phyloP scores from a whole-genome alignment of 2,888 invertebrate species.

The Cheilosia vernalis region DNA sequence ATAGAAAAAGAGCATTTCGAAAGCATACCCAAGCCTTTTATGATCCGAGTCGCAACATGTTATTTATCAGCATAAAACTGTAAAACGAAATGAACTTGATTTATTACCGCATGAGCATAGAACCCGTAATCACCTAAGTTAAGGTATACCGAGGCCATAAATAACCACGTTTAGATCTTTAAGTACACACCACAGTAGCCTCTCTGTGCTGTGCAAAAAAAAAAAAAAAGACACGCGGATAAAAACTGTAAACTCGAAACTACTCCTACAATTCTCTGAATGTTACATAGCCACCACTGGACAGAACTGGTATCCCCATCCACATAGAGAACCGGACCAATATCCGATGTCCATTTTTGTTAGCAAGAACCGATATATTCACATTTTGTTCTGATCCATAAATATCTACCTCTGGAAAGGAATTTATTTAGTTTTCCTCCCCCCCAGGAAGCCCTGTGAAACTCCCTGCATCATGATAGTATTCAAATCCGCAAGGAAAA shows the following conservation, averaged over 20 bases:
- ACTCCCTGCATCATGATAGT: slow-evolving; percentile 30
- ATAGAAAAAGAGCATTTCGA: slow-evolving; percentile 23
- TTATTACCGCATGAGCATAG: slow-evolving; percentile 66
- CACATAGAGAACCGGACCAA: slow-evolving; percentile 70
- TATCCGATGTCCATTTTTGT: slow-evolving; percentile 60
- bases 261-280: slow-evolving; percentile 70
- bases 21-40: slow-evolving; percentile 50
- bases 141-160: slow-evolving; percentile 66
- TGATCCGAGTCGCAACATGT: slow-evolving; percentile 68
- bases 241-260: slow-evolving; percentile 38
- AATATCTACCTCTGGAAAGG: slow-evolving; percentile 56
- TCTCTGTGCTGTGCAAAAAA: slow-evolving; percentile 21
- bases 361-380: slow-evolving; percentile 61
- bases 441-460: slow-evolving; percentile 18
- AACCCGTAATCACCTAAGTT: slow-evolving; percentile 72
- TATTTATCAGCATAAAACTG: slow-evolving; percentile 74
- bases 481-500: slow-evolving; percentile 49
- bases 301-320: slow-evolving; percentile 67
- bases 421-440: slow-evolving; percentile 58
- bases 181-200: slow-evolving; percentile 64
- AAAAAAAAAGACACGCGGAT: slow-evolving; percentile 11
- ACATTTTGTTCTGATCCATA: slow-evolving; percentile 58
- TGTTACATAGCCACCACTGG: slow-evolving; percentile 33
- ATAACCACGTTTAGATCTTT: slow-evolving; percentile 69
- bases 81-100: slow-evolving; percentile 72